phyloP scores from a whole-genome alignment of 2,113 vertebrate genomes.

The Ginglymostoma cirratum region DNA sequence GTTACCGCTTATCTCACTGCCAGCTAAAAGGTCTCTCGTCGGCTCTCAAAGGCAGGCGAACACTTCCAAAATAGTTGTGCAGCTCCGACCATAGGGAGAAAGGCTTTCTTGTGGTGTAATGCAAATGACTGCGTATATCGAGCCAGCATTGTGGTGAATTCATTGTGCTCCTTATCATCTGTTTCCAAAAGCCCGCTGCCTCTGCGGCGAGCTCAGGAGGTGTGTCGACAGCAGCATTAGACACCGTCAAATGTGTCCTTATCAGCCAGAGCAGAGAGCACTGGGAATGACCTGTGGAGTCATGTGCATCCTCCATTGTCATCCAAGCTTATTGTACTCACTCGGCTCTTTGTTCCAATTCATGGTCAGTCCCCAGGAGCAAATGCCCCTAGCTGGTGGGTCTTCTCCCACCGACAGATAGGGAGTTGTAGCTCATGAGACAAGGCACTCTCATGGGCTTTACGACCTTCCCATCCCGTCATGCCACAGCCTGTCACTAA shows the following conservation, averaged over 20 bases:
- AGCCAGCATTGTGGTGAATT: slow-evolving; percentile 63
- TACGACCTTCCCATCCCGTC: slow-evolving; percentile 42
- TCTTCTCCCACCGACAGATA: slow-evolving; percentile 46
- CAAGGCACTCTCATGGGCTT: slow-evolving; percentile 42
- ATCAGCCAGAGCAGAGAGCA: slow-evolving; percentile 66
- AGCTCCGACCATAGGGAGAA: slow-evolving; percentile 47
- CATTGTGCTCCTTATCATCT: slow-evolving; percentile 70
- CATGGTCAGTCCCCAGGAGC: slow-evolving; percentile 44
- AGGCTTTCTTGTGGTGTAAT: slow-evolving; percentile 59
- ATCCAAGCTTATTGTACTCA: slow-evolving; percentile 53
- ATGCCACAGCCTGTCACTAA: slow-evolving; percentile 46
- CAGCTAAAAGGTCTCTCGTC: slow-evolving; percentile 13
- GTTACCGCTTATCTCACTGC: slow-evolving; percentile 21
- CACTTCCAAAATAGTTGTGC: slow-evolving; percentile 45
- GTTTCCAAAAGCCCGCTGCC: slow-evolving; percentile 48
- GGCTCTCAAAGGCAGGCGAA: slow-evolving; percentile 30
- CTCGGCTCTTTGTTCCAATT: slow-evolving; percentile 55
- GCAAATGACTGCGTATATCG: slow-evolving; percentile 65
- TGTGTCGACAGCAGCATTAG: slow-evolving; percentile 56
- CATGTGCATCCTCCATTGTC: slow-evolving; percentile 48
- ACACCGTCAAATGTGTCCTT: slow-evolving; percentile 66
- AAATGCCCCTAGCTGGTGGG: slow-evolving; percentile 40
- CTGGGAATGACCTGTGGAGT: slow-evolving; percentile 63
- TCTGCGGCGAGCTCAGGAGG: slow-evolving; percentile 46
- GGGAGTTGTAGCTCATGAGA: slow-evolving; percentile 41